These are phyloP conservation scores for Dioctria rufipes DNA, from an alignment of 2,888 invertebrate species.

Conservation along the genomic window DNA sequence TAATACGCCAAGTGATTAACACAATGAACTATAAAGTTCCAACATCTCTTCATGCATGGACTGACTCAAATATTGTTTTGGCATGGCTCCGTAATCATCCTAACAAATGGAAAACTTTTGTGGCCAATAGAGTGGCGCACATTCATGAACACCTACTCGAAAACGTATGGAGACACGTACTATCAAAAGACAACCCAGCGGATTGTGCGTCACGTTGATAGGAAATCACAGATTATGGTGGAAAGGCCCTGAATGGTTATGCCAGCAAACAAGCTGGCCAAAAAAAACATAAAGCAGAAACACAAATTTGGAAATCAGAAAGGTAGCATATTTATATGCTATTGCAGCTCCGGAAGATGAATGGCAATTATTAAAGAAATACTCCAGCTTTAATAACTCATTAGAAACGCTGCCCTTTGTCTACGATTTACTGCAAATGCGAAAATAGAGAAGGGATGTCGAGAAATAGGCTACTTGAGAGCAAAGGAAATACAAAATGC, in stretches of 20 bases:
- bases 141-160: background rate
- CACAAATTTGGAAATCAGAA: background rate
- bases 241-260: background rate
- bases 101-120: slow-evolving; percentile 11
- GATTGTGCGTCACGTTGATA: slow-evolving; percentile 14
- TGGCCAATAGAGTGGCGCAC: slow-evolving; percentile 2
- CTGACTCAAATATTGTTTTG: slow-evolving; percentile 15
- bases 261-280: background rate
- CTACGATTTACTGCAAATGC: background rate
- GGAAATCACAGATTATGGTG: background rate
- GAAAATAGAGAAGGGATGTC: background rate
- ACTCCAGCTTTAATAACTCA: background rate
- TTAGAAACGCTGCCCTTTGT: too few relatives aligned
- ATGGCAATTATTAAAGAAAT: background rate
- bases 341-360: background rate
- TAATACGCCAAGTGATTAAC: background rate
- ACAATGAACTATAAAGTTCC: background rate
- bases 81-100: slow-evolving; percentile 6
- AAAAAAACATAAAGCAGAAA: background rate
- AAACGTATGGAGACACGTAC: slow-evolving; percentile 2
- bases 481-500: background rate
- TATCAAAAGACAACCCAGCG: slow-evolving; percentile 18
- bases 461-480: background rate
- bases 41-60: background rate
- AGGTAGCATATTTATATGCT: background rate